Conservation (phyloP, 2,888 invertebrate genomes). For the Cantharis lateralis region DNA sequence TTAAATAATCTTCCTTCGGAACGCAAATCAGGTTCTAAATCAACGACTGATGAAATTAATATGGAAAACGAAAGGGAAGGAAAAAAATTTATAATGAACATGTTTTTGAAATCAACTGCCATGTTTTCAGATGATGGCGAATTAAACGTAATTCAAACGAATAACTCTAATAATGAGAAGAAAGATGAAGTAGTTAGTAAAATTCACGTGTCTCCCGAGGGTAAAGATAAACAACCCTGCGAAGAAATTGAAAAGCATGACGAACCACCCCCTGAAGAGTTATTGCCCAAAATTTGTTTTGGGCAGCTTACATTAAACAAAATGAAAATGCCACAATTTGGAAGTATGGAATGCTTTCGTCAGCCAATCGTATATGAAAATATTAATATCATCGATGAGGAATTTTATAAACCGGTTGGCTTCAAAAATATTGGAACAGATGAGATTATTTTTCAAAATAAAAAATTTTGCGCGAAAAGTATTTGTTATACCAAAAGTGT, state of each 20-base stretch:
- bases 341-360: neutral
- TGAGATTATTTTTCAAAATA: neutral
- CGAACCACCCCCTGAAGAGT: neutral
- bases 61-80: constrained; percentile 43
- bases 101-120: constrained; percentile 50
- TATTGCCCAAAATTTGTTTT: neutral
- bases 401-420: neutral
- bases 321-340: neutral
- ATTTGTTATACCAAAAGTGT: neutral
- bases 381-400: neutral
- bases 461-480: neutral
- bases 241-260: neutral
- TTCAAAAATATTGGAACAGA: neutral
- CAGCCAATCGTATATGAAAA: neutral
- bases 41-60: neutral
- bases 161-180: neutral
- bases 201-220: neutral
- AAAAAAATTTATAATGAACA: constrained; percentile 50
- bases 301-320: neutral
- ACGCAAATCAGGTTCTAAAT: neutral
- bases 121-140: constrained; percentile 10
- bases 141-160: neutral
- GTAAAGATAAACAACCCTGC: neutral
- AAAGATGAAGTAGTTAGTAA: neutral
- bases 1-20: neutral